Evolutionary conservation across 2,888 invertebrate species (phyloP).

Genomic region (Leucophora obtusa): DNA sequence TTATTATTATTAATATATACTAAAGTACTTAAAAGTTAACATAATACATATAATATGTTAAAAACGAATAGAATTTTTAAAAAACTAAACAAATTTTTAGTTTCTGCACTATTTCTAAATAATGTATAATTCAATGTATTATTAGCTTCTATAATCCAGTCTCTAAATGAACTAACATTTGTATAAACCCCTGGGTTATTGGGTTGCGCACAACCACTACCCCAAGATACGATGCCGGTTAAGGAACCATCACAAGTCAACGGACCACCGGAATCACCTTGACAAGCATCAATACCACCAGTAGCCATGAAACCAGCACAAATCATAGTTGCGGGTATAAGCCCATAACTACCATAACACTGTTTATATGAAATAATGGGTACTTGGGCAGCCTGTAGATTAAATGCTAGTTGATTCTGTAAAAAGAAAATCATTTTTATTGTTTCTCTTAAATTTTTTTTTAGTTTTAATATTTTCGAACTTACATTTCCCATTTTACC

Average conservation of each 20-base stretch:
- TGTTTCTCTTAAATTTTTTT: too few relatives aligned
- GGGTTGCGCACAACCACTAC: slow-evolving; percentile 67
- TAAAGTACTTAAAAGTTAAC: too few relatives aligned
- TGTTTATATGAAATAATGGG: slow-evolving; percentile 56
- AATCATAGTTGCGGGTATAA: slow-evolving; percentile 66
- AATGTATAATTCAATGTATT: slow-evolving; percentile 66
- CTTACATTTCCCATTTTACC: slow-evolving; percentile 68
- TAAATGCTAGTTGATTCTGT: slow-evolving; percentile 51
- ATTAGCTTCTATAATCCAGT: slow-evolving; percentile 68
- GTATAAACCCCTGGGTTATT: slow-evolving; percentile 73
- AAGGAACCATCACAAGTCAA: slow-evolving; percentile 67
- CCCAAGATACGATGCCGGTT: slow-evolving; percentile 73
- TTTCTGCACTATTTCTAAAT: slow-evolving; percentile 46
- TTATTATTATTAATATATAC: too few relatives aligned
- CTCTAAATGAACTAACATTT: slow-evolving; percentile 68
- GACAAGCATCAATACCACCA: slow-evolving; percentile 73
- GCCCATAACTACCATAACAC: slow-evolving; percentile 65
- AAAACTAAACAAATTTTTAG: slow-evolving; percentile 17
- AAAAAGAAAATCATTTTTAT: background rate
- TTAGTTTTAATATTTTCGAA: background rate
- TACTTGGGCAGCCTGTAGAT: slow-evolving; percentile 64
- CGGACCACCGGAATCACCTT: slow-evolving; percentile 75
- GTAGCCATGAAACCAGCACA: slow-evolving; percentile 69
- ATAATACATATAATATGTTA: background rate
- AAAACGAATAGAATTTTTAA: slow-evolving; percentile 3